Evolutionary conservation across 2,797 vertebrate species (phyloP).

Genomic region (Anomalospiza imberbis): DNA sequence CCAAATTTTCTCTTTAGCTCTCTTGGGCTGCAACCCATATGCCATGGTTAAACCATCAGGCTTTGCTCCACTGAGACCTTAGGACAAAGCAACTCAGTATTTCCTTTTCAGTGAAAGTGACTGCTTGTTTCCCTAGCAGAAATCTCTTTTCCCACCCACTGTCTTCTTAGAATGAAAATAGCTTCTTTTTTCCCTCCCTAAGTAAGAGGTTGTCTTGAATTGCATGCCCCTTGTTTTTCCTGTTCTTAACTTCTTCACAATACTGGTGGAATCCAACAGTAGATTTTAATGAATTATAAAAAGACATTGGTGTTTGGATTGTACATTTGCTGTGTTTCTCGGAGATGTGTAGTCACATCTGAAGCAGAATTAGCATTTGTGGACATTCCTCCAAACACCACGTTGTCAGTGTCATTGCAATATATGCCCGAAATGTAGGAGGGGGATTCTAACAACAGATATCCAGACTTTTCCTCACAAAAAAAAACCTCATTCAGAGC

Average conservation of each 20-base stretch:
- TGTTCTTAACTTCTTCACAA: background rate
- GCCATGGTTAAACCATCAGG: constrained; percentile 73
- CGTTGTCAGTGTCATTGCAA: background rate
- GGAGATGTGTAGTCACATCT: background rate
- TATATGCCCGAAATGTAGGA: background rate
- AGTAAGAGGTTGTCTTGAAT: background rate
- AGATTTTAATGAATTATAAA: background rate
- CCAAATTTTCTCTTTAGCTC: constrained; percentile 59
- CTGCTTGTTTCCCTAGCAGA: constrained; percentile 15
- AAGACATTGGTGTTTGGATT: background rate
- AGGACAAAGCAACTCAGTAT: constrained; percentile 47
- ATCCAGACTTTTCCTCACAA: background rate
- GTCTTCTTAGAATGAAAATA: constrained; percentile 36
- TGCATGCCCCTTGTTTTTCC: background rate
- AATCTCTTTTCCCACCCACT: constrained; percentile 36
- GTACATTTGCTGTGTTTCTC: background rate
- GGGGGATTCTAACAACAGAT: background rate
- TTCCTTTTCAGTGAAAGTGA: constrained; percentile 58
- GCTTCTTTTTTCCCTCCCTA: background rate
- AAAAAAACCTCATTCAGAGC: background rate
- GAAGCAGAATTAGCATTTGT: background rate
- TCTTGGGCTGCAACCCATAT: constrained; percentile 76
- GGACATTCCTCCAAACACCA: background rate
- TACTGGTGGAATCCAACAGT: background rate
- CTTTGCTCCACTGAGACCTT: constrained; percentile 41